Conservation (phyloP, 2,113 vertebrate species). For the Guaruba guarouba region DNA sequence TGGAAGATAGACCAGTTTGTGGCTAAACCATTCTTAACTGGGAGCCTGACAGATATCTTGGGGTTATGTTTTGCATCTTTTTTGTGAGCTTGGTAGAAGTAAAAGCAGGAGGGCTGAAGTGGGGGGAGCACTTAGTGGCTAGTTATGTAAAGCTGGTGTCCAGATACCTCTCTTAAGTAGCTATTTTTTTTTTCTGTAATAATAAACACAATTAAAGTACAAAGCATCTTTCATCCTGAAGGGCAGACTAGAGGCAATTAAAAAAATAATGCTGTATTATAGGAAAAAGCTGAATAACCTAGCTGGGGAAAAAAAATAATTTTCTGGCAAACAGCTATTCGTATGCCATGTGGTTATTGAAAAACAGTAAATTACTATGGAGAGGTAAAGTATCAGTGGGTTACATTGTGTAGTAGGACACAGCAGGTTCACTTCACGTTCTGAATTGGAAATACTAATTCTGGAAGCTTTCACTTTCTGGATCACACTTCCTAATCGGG, state of each 20-base stretch:
- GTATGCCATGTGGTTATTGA: neutral
- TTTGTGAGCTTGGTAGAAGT: neutral
- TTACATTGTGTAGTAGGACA: neutral
- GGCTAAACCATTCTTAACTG: neutral
- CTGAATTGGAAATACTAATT: slow-evolving; percentile 7
- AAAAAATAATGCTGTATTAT: neutral
- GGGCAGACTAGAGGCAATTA: neutral
- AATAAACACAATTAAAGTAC: neutral
- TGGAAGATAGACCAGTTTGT: neutral
- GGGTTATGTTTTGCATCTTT: neutral
- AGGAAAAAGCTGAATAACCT: neutral
- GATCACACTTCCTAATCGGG: neutral
- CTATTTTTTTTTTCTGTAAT: neutral
- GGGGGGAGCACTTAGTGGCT: neutral
- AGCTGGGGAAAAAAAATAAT: neutral
- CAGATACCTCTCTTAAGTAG: neutral
- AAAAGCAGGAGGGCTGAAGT: neutral
- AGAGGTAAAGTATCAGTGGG: neutral
- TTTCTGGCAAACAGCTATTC: neutral
- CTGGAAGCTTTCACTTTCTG: neutral
- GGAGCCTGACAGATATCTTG: neutral
- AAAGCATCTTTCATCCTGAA: neutral
- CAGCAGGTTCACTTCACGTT: neutral
- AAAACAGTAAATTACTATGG: neutral
- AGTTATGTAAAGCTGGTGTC: neutral